phyloP scores from a whole-genome alignment of 2,888 invertebrate genomes.

The Lymantria monacha region DNA sequence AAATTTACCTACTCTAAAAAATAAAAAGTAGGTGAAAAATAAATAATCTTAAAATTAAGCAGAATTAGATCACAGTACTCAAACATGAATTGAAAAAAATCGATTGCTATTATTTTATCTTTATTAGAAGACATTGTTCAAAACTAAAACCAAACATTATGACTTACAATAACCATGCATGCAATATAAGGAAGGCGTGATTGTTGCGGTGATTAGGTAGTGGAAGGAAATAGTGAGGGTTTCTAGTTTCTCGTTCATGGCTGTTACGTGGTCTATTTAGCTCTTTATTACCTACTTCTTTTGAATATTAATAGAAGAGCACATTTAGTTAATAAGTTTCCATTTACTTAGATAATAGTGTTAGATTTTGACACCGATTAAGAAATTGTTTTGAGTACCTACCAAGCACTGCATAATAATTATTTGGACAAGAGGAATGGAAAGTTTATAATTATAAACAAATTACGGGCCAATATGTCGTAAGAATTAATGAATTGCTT shows the following conservation, averaged over 20 bases:
- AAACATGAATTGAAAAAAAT: too few species aligned
- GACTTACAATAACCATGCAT: constrained; percentile 31
- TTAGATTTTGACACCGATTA: constrained; percentile 75
- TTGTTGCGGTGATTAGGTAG: constrained; percentile 35
- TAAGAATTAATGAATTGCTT: constrained; percentile 29
- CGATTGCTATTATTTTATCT: constrained; percentile 19
- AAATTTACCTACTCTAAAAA: too few species aligned
- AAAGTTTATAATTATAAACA: constrained; percentile 41
- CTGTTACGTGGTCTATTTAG: constrained; percentile 32
- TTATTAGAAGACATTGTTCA: constrained; percentile 39
- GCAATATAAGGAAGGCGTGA: constrained; percentile 40
- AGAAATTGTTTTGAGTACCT: constrained; percentile 67
- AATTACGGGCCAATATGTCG: constrained; percentile 50
- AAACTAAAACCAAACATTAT: constrained; percentile 21
- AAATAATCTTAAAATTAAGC: too few species aligned
- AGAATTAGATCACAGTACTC: too few species aligned
- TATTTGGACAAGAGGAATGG: constrained; percentile 58
- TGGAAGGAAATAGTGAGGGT: constrained; percentile 42
- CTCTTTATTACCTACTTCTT: constrained; percentile 40
- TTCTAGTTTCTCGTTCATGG: constrained; percentile 39
- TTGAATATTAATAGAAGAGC: constrained; percentile 46
- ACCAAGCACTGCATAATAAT: constrained; percentile 59
- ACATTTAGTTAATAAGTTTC: constrained; percentile 45
- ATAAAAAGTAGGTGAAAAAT: too few species aligned
- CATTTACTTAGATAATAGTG: constrained; percentile 60